phyloP scores from a whole-genome alignment of 2,797 vertebrate species.

The Eidolon dupreanum region DNA sequence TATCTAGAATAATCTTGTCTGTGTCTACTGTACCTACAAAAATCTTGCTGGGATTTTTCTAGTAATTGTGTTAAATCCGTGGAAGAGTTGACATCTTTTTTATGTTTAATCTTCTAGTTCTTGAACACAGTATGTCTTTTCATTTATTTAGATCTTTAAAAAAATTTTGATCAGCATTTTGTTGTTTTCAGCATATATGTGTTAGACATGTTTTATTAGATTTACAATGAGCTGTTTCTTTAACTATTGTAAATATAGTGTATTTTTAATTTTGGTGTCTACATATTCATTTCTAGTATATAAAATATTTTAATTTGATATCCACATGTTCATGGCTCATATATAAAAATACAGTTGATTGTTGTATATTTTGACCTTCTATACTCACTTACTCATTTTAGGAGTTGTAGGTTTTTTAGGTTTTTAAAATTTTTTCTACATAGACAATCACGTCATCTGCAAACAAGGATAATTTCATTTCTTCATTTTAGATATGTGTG shows the following conservation, averaged over 20 bases:
- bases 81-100: background rate
- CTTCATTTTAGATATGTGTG: background rate
- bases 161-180: background rate
- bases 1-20: conserved; percentile 12
- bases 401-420: background rate
- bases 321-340: background rate
- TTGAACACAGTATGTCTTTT: background rate
- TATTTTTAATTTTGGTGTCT: background rate
- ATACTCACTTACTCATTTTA: background rate
- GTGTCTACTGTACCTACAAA: background rate
- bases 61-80: conserved; percentile 6
- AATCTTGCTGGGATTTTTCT: background rate
- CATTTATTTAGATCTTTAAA: background rate
- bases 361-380: background rate
- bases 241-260: background rate
- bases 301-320: conserved; percentile 20
- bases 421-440: background rate
- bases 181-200: background rate
- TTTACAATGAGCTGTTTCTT: background rate
- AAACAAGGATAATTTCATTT: conserved; percentile 11
- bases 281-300: background rate
- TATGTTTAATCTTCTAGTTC: conserved; percentile 8
- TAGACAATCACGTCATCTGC: background rate
- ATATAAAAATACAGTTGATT: conserved; percentile 36
- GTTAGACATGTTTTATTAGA: background rate